Evolutionary conservation across 2,113 vertebrate genomes (phyloP).

Genomic region (Tinamus guttatus): DNA sequence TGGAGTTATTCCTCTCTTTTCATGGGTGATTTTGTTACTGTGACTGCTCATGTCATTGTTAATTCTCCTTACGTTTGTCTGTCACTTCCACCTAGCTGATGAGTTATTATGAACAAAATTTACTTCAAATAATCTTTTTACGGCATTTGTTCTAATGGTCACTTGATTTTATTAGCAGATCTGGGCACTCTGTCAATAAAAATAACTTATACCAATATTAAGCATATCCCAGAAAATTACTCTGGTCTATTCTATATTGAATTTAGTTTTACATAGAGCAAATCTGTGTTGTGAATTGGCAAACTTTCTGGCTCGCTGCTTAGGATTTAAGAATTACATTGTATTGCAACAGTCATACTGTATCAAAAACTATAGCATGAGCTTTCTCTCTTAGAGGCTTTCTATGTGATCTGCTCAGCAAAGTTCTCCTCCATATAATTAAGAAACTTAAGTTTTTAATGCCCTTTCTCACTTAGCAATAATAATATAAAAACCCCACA

Average conservation of each 20-base stretch:
- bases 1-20: not conserved
- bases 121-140: not conserved
- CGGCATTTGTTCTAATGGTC: constrained; percentile 1
- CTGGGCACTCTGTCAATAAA: constrained; percentile 12
- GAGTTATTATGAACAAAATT: not conserved
- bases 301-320: not conserved
- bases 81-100: not conserved
- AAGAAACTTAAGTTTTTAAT: not conserved
- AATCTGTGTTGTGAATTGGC: not conserved
- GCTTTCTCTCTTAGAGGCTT: not conserved
- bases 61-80: not conserved
- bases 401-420: not conserved
- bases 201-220: not conserved
- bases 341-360: not conserved
- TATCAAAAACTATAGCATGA: not conserved
- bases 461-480: not conserved
- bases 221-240: not conserved
- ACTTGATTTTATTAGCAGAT: constrained; percentile 13
- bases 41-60: not conserved
- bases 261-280: not conserved
- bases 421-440: not conserved
- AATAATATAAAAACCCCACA: not conserved
- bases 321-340: not conserved
- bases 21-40: not conserved
- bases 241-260: not conserved